Evolutionary conservation across 2,113 vertebrate species (phyloP), one percentile per base, ranked within the genome.

Genomic region (Xerus inauris): DNA sequence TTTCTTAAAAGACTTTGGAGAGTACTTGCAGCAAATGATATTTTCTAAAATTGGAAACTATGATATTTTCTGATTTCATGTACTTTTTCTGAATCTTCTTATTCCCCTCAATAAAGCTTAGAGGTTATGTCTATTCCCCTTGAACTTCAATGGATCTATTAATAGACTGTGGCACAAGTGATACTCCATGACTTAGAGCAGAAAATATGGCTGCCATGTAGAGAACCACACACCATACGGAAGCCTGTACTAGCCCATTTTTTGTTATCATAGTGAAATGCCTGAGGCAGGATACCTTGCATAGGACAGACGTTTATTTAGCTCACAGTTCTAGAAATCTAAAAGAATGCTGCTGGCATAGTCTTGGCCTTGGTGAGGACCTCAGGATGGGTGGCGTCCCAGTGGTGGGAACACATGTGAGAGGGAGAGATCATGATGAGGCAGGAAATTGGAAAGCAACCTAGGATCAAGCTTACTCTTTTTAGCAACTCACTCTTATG

Each of bases 1-100:
- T 57, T 38, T 82, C 38, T 42, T 72, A 24, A 85, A 86, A 72
- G 28, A 47, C 77, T 59, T 69, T 38, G 77, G 51, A 92, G 64
- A 76, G 24, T 79, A 65, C 40, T 20, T 35, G 10, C 9, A 92
- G 49, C 35, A 93, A 64, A 45, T 5, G 22, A 5, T 42, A 59
- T 51, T 77, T 95, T 57, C 35, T 81, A 26, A 54, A 77, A 89
- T 64, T 12, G 28, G 17, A 22, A 28, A 57, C 72, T 62, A 6
- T 14, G 19, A 12, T 28, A 49, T 64, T 83, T 69, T 49, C 35
- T 51, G n/a, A 28, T 59, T 93, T 40, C 4, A 49, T 3, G 11
- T 28, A 38, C 28, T 71, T 88, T 91, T 81, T 45, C 30, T 65
- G 40, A 65, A 8, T 38, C 30, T 79, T 64, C 20, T 20, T 42